These are phyloP conservation scores for Philaethria dido DNA, from an alignment of 2,888 invertebrate genomes.

Conservation along the genomic window DNA sequence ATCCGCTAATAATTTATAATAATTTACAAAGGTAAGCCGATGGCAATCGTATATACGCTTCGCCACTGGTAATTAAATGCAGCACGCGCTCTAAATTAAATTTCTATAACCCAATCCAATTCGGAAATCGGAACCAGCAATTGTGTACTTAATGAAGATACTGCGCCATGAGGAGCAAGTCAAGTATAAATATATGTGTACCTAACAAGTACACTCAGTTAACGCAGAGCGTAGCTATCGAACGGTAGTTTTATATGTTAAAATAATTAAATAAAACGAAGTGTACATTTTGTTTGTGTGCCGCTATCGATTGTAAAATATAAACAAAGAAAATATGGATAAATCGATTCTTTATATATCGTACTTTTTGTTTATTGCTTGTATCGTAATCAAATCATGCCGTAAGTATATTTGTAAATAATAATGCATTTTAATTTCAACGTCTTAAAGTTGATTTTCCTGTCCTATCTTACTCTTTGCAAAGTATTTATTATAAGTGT, in stretches of 20 bases:
- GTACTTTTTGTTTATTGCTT: not conserved
- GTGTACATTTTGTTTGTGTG: not conserved
- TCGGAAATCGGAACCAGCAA: slow-evolving; percentile 9
- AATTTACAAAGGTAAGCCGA: too few species aligned
- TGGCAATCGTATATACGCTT: too few species aligned
- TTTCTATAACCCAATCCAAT: too few species aligned
- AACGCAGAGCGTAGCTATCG: slow-evolving; percentile 6
- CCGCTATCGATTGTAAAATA: slow-evolving; percentile 1
- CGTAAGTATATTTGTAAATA: not conserved
- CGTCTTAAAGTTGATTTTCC: not conserved
- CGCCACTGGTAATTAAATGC: too few species aligned
- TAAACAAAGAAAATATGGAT: slow-evolving; percentile 2
- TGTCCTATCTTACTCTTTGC: not conserved
- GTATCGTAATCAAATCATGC: not conserved
- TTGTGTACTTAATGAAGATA: not conserved
- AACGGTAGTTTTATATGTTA: slow-evolving; percentile 22
- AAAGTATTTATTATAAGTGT: not conserved
- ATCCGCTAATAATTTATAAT: too few species aligned
- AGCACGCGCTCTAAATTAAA: too few species aligned
- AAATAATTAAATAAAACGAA: slow-evolving; percentile 2
- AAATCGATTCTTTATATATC: not conserved
- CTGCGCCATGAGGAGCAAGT: not conserved
- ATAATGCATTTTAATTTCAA: not conserved
- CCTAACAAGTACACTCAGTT: slow-evolving; percentile 19
- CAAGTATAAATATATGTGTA: slow-evolving; percentile 7